Evolutionary conservation across 2,113 vertebrate genomes (phyloP).

Genomic region (Lepisosteus osseus): DNA sequence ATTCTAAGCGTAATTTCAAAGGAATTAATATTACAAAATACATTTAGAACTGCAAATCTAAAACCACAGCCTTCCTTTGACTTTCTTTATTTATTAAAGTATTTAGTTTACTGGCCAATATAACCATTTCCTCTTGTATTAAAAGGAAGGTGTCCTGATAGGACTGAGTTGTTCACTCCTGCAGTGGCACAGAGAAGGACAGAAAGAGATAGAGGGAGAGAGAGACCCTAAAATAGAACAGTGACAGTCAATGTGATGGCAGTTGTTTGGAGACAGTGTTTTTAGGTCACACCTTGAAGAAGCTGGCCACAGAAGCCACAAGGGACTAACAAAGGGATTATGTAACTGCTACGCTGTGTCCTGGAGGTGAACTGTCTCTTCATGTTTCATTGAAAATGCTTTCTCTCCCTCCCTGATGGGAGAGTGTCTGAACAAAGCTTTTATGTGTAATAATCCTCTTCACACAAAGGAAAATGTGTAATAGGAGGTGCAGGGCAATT

Average conservation of each 20-base stretch:
- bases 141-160: background rate
- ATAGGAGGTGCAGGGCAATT: background rate
- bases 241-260: slow-evolving; percentile 43
- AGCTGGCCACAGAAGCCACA: background rate
- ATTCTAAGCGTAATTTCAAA: too few species aligned
- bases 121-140: too few species aligned
- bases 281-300: slow-evolving; percentile 1
- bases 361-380: slow-evolving; percentile 9
- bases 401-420: background rate
- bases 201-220: slow-evolving; percentile 12
- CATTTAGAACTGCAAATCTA: too few species aligned
- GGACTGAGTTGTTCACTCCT: background rate
- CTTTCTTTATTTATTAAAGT: too few species aligned
- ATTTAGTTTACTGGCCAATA: too few species aligned
- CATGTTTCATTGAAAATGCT: background rate
- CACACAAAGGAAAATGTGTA: background rate
- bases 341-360: background rate
- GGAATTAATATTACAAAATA: too few species aligned
- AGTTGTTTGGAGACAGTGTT: background rate
- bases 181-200: background rate
- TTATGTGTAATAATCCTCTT: background rate
- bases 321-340: background rate
- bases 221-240: slow-evolving; percentile 36
- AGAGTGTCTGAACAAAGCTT: background rate
- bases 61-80: too few species aligned